These are phyloP conservation scores for Muschampia plurimacula DNA, from an alignment of 2,888 invertebrate genomes.

Conservation along the genomic window DNA sequence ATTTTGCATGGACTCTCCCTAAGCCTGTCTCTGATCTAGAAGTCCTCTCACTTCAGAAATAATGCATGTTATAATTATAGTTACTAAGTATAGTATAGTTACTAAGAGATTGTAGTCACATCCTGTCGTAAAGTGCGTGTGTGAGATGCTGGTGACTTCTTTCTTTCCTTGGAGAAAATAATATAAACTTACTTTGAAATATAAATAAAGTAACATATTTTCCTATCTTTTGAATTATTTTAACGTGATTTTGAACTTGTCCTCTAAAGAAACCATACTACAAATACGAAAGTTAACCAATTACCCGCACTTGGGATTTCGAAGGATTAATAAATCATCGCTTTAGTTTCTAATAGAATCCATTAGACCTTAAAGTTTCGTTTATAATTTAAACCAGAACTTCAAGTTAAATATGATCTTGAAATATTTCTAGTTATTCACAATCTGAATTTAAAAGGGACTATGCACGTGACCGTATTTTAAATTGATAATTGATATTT, in stretches of 20 bases:
- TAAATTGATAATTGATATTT: background rate
- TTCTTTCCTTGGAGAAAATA: background rate
- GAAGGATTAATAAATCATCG: constrained; percentile 33
- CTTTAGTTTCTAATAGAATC: constrained; percentile 36
- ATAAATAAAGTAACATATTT: background rate
- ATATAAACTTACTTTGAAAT: background rate
- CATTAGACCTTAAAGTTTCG: constrained; percentile 34
- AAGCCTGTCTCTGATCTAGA: too few species aligned
- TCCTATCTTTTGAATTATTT: background rate
- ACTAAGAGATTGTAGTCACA: too few species aligned
- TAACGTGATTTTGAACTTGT: background rate
- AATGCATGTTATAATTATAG: too few species aligned
- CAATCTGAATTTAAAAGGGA: background rate
- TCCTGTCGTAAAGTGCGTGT: too few species aligned
- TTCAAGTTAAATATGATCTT: constrained; percentile 3
- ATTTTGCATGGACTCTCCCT: too few species aligned
- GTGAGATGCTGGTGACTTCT: too few species aligned
- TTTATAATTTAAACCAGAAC: constrained; percentile 22
- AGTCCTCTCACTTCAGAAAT: too few species aligned
- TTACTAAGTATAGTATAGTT: too few species aligned
- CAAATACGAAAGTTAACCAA: constrained; percentile 35
- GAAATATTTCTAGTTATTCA: constrained; percentile 6
- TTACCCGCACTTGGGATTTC: constrained; percentile 32
- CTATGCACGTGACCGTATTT: too few species aligned
- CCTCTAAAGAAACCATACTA: constrained; percentile 2